phyloP scores from a whole-genome alignment of 2,113 vertebrate species.

The Myiagra hebetior region DNA sequence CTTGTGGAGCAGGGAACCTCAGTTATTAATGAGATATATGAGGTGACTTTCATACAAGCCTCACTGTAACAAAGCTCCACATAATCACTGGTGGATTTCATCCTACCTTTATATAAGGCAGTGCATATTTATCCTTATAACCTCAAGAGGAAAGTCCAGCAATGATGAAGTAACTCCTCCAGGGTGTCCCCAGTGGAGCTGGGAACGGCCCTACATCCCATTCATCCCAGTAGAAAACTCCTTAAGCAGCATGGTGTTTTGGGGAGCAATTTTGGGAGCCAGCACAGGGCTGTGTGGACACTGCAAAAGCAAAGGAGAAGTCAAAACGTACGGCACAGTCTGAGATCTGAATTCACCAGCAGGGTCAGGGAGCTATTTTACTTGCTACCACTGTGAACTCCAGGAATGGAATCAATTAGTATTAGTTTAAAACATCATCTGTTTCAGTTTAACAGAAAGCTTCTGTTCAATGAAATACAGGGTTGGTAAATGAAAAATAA shows the following conservation, averaged over 20 bases:
- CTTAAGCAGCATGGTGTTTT: not conserved
- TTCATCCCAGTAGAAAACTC: accelerated
- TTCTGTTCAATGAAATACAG: constrained; percentile 74
- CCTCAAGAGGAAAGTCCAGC: not conserved
- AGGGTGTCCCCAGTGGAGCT: not conserved
- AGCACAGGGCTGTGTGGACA: not conserved
- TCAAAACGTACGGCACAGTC: not conserved
- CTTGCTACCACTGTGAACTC: constrained; percentile 70
- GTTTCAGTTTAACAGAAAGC: constrained; percentile 77
- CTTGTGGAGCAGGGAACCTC: not conserved
- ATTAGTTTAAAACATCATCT: constrained; percentile 80
- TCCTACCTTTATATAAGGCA: not conserved
- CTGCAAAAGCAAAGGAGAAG: not conserved
- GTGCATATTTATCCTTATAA: not conserved
- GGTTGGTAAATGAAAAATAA: constrained; percentile 73
- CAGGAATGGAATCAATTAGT: constrained; percentile 80
- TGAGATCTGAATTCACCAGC: constrained; percentile 35
- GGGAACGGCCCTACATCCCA: not conserved
- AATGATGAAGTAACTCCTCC: not conserved
- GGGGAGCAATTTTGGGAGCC: not conserved
- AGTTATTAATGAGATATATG: not conserved
- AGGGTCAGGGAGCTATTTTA: constrained; percentile 67
- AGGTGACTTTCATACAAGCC: not conserved
- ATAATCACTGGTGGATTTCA: not conserved
- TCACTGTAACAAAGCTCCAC: not conserved